Conservation (phyloP, 2,797 vertebrate species). For the Anas georgica region DNA sequence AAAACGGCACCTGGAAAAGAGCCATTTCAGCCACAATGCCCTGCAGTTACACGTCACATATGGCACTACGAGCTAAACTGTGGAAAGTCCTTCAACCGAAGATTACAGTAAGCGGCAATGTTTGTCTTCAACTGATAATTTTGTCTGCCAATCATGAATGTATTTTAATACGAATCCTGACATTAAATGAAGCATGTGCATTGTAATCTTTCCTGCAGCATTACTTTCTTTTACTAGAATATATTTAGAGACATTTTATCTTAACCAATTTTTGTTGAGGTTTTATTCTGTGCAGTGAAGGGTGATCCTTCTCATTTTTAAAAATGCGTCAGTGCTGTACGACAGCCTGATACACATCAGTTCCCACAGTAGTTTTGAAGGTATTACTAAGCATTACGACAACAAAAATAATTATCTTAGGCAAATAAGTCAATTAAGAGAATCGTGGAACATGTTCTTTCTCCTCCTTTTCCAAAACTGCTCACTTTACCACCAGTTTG, state of each 20-base stretch:
- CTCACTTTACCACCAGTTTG: neutral
- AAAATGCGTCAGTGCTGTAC: neutral
- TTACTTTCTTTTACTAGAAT: neutral
- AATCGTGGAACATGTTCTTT: neutral
- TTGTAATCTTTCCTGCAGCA: neutral
- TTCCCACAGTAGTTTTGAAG: neutral
- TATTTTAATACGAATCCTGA: conserved; percentile 1
- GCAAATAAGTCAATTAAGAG: neutral
- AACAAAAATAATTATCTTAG: neutral
- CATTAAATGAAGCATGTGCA: neutral
- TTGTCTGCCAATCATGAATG: neutral
- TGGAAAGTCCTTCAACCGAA: neutral
- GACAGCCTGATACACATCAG: neutral
- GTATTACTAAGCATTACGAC: neutral
- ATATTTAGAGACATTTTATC: neutral
- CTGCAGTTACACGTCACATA: neutral
- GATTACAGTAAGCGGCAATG: neutral
- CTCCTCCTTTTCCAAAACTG: neutral
- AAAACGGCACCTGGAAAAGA: neutral
- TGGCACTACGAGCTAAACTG: neutral
- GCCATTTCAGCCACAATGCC: neutral
- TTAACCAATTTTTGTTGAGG: neutral
- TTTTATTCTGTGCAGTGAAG: neutral
- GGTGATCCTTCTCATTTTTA: neutral
- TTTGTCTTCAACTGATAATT: neutral